Evolutionary conservation across 2,113 vertebrate species (phyloP).

Genomic region (Nibea albiflora): DNA sequence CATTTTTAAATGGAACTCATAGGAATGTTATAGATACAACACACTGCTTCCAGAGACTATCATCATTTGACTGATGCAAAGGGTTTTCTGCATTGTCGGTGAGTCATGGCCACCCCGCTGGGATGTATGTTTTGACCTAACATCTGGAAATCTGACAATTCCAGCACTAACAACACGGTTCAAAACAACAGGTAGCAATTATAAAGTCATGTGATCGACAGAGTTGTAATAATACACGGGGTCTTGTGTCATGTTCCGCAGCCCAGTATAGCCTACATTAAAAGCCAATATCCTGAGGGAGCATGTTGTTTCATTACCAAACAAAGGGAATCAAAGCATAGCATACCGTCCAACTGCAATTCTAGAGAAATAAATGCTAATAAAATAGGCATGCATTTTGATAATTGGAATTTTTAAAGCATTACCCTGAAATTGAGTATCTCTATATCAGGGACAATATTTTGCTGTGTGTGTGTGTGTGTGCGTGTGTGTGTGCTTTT

Average conservation of each 20-base stretch:
- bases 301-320: background rate
- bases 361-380: background rate
- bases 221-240: background rate
- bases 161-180: background rate
- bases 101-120: background rate
- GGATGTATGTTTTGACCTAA: background rate
- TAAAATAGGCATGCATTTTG: constrained; percentile 4
- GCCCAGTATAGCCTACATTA: background rate
- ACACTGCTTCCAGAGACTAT: background rate
- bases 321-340: background rate
- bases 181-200: constrained; percentile 23
- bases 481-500: constrained; percentile 65
- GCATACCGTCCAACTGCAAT: background rate
- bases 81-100: constrained; percentile 8
- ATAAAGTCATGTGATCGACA: background rate
- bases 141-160: background rate
- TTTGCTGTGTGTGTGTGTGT: constrained; percentile 67
- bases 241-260: background rate
- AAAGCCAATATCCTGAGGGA: background rate
- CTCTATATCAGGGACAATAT: constrained; percentile 45
- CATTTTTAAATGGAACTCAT: constrained; percentile 4
- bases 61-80: background rate
- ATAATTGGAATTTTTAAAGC: constrained; percentile 25
- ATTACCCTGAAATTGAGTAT: constrained; percentile 33
- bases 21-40: constrained; percentile 7